Evolutionary conservation across 1,140 invertebrate genomes (phyloP), one percentile per base, ranked within the genome.

Genomic region (Drosophila carrolli): DNA sequence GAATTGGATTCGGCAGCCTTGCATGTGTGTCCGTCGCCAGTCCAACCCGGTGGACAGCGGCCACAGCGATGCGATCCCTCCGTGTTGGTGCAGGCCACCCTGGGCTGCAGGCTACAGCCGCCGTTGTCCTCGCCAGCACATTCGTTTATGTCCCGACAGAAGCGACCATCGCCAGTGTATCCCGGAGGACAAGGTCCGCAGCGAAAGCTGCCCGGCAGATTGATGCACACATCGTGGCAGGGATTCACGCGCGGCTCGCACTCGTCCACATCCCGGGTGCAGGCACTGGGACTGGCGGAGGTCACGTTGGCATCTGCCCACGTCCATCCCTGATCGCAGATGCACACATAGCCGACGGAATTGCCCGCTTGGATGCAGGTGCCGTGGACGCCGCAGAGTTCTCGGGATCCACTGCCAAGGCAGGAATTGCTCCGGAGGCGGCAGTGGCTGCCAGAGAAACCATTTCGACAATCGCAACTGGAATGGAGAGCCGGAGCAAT

Each of bases 351-450:
- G 1, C 96, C 95, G 0, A 50, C 54, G 8, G 53, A 7, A 53
- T 94, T 94, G 2, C 7, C 13, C 4, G 94, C 94, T 38, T 95
- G 93, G 2, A 98, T 82, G 85, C 98, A 98, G 5, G 94, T 95
- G 9, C 98, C 98, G 84, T 98, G 95, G 1, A 96, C 97, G 92
- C 98, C 98, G 92, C 98, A 99, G 7, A 98, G 93, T 90, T 97
- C 96, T 16, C 91, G 84, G n/a, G 94, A 94, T 32, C 96, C 95
- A 19, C 94, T 94, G 1, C 93, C 93, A 5, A 93, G 94, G 85
- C 98, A 99, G 77, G 95, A 95, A 72, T 95, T 95, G 16, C 94
- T 94, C 66, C 94, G 94, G 79, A 94, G 93, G 0, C 95, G 96
- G 91, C 97, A 98, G 78, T 97, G 96, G 13, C 96, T 83, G 4